Evolutionary conservation across 2,888 invertebrate species (phyloP), one percentile per base, ranked within the genome.

Genomic region (Melinopterus prodromus): DNA sequence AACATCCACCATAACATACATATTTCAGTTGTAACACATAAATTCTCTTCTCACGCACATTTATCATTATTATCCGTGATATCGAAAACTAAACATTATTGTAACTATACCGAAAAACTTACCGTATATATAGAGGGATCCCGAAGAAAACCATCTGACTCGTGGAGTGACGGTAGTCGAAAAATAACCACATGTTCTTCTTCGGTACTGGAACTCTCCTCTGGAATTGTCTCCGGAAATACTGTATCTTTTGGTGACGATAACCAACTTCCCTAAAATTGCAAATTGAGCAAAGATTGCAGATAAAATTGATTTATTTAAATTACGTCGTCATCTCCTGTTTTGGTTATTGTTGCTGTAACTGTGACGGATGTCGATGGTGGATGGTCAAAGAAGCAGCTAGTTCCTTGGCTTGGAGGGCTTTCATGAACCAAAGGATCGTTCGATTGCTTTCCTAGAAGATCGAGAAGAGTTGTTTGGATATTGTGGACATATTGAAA

Each of bases 111-210:
- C 16, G 53, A 75, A 81, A 71, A 79, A 78, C 86, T 88, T 89
- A 95, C 97, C 76, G 96, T 94, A 86, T 95, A 96, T 83, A 96
- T 94, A 2, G 96, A 95, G 5, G 95, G 93, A 84, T 96, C 95
- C 88, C 94, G 93, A 74, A 94, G 91, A 76, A 94, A 92, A 4
- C 95, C 95, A 79, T 94, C 94, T 0, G 92, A 91, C 84, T 94
- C 94, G 84, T 92, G 91, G 77, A 95, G 92, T 0, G 96, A 94
- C 2, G 96, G 96, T 69, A 97, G 90, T 26, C 96, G 92, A 88
- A 97, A 96, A 86, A 97, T 97, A 79, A 97, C 97, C 86, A 97
- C 96, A 88, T 97, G 96, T 88, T 97, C 97, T 87, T 97, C 97
- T 89, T 97, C 97, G 78, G 96, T 95, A 85, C 97, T 97, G 4